A percentile compares a stretch with the other conserved stretches of the same genome.
phyloP scores from a whole-genome alignment of 2,888 invertebrate species.

The Acleris laterana region DNA sequence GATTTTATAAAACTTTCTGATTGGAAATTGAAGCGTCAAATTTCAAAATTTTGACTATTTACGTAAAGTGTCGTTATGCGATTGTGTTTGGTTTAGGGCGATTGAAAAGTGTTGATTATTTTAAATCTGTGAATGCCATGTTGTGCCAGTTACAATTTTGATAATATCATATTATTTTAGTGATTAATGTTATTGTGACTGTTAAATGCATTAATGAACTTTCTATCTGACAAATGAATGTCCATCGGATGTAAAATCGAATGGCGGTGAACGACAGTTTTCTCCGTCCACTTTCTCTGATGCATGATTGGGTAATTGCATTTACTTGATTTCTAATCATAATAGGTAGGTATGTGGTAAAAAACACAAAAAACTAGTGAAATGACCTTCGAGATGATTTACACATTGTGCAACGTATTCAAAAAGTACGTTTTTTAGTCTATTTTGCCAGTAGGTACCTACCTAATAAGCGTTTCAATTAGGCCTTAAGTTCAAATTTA shows the following conservation, averaged over 20 bases:
- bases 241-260: constrained; percentile 50
- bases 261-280: constrained; percentile 57
- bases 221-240: constrained; percentile 71
- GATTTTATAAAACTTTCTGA: constrained; percentile 43
- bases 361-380: no score
- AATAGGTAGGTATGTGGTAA: not conserved
- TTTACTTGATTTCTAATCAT: constrained; percentile 30
- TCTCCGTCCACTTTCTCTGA: constrained; percentile 69
- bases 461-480: no score
- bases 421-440: no score
- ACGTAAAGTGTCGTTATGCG: not conserved
- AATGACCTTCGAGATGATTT: no score
- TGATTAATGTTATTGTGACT: constrained; percentile 25
- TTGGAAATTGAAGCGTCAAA: constrained; percentile 13
- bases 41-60: not conserved
- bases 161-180: not conserved
- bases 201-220: constrained; percentile 59
- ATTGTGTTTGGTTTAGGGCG: not conserved
- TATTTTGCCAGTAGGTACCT: no score
- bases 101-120: not conserved
- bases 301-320: constrained; percentile 35
- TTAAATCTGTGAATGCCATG: constrained; percentile 1
- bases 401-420: no score
- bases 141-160: not conserved
- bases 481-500: no score